phyloP scores from a whole-genome alignment of 2,888 invertebrate genomes.

The Torymus auratus region DNA sequence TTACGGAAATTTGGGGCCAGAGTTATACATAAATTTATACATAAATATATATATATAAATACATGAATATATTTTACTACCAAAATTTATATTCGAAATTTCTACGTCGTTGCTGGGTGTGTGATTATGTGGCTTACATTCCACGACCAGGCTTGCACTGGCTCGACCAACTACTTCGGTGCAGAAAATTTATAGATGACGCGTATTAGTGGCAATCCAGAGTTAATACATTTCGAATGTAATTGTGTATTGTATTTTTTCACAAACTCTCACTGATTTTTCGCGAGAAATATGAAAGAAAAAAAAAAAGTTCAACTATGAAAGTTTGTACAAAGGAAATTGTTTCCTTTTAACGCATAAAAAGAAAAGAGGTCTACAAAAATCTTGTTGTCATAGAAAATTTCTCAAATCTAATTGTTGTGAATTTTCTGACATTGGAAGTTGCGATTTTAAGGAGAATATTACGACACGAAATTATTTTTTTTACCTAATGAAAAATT shows the following conservation, averaged over 20 bases:
- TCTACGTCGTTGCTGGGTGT: conserved; percentile 73
- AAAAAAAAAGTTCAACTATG: conserved; percentile 50
- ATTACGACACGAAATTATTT: conserved; percentile 50
- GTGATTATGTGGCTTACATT: conserved; percentile 74
- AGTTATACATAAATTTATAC: conserved; percentile 67
- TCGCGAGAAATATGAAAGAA: conserved; percentile 42
- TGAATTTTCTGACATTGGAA: conserved; percentile 20
- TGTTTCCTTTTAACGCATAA: conserved; percentile 45
- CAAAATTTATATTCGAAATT: conserved; percentile 77
- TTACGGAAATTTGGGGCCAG: conserved; percentile 60
- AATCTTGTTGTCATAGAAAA: conserved; percentile 54
- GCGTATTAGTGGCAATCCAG: conserved; percentile 58
- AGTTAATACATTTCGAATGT: conserved; percentile 58
- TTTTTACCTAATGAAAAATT: conserved; percentile 47
- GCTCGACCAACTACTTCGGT: conserved; percentile 59
- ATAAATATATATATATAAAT: conserved; percentile 68
- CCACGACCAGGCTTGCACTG: conserved; percentile 68
- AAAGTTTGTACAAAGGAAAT: conserved; percentile 55
- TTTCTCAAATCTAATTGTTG: conserved; percentile 34
- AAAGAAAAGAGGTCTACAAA: conserved; percentile 44
- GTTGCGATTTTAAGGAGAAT: conserved; percentile 35
- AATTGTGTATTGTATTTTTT: conserved; percentile 69
- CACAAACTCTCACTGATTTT: conserved; percentile 61
- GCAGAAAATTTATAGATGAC: conserved; percentile 54
- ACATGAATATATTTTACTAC: conserved; percentile 73